phyloP scores from a whole-genome alignment of 2,797 vertebrate species.

The Chaenodraco wilsoni region DNA sequence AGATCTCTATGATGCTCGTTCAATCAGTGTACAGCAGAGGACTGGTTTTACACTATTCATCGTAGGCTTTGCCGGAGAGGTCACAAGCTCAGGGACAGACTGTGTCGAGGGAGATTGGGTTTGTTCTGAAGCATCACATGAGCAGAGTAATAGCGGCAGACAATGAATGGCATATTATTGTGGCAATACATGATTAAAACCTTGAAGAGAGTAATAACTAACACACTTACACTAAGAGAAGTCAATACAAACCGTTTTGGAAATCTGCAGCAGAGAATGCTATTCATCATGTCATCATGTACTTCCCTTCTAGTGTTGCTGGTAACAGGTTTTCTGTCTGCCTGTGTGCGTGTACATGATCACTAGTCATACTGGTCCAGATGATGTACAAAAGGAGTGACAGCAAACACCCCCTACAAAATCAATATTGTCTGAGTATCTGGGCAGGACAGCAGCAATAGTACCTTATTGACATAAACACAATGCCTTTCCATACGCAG shows the following conservation, averaged over 20 bases:
- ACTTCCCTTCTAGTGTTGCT: neutral
- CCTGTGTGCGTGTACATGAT: neutral
- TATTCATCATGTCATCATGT: neutral
- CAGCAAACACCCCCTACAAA: slow-evolving; percentile 25
- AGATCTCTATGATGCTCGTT: neutral
- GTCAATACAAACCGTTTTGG: neutral
- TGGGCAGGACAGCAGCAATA: slow-evolving; percentile 17
- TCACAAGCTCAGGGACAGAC: neutral
- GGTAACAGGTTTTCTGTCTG: neutral
- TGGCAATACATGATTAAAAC: neutral
- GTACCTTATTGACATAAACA: neutral
- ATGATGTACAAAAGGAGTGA: slow-evolving; percentile 51
- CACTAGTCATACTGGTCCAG: neutral
- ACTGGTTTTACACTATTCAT: neutral
- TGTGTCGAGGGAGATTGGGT: neutral
- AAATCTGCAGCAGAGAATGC: neutral
- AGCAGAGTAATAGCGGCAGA: neutral
- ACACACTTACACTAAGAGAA: neutral
- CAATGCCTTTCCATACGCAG: neutral
- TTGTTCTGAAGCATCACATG: slow-evolving; percentile 24
- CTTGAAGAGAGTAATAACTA: neutral
- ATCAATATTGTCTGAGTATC: slow-evolving; percentile 10
- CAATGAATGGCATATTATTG: neutral
- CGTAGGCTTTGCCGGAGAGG: neutral
- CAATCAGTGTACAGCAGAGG: neutral